These are phyloP conservation scores for Schrankia costaestrigalis DNA, from an alignment of 2,888 invertebrate genomes.

Conservation along the genomic window DNA sequence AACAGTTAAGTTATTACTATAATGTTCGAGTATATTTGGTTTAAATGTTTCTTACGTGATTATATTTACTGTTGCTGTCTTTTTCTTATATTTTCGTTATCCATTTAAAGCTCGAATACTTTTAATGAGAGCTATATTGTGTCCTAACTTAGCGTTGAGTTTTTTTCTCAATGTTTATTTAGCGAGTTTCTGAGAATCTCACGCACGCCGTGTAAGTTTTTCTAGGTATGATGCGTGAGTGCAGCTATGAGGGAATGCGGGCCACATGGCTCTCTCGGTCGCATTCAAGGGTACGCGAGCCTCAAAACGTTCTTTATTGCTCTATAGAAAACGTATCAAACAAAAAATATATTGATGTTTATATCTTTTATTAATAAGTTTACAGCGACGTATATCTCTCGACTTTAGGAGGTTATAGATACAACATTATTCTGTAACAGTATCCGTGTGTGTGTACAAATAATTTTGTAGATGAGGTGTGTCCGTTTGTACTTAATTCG, in stretches of 20 bases:
- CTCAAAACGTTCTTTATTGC: constrained; percentile 23
- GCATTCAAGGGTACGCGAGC: constrained; percentile 30
- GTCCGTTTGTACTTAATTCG: constrained; percentile 4
- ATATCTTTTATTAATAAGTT: constrained; percentile 2
- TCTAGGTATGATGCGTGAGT: constrained; percentile 56
- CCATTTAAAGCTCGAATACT: constrained; percentile 3
- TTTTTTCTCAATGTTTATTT: constrained; percentile 52
- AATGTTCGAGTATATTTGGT: constrained; percentile 1
- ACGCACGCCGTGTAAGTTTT: constrained; percentile 51
- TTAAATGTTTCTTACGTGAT: background rate
- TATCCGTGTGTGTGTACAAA: no score
- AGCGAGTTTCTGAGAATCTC: constrained; percentile 54
- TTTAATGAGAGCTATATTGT: constrained; percentile 34
- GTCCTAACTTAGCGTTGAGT: constrained; percentile 35
- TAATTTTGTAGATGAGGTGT: constrained; percentile 4
- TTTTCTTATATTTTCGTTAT: constrained; percentile 5
- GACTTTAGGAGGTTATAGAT: no score
- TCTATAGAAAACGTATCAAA: constrained; percentile 18
- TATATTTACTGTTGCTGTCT: constrained; percentile 1
- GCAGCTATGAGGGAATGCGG: constrained; percentile 53
- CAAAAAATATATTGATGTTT: constrained; percentile 12
- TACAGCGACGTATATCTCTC: no score
- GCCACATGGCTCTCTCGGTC: constrained; percentile 38
- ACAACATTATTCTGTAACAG: no score
- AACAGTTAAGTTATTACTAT: constrained; percentile 5